Evolutionary conservation across 2,113 vertebrate genomes (phyloP).

Genomic region (Halcyon malimbica): DNA sequence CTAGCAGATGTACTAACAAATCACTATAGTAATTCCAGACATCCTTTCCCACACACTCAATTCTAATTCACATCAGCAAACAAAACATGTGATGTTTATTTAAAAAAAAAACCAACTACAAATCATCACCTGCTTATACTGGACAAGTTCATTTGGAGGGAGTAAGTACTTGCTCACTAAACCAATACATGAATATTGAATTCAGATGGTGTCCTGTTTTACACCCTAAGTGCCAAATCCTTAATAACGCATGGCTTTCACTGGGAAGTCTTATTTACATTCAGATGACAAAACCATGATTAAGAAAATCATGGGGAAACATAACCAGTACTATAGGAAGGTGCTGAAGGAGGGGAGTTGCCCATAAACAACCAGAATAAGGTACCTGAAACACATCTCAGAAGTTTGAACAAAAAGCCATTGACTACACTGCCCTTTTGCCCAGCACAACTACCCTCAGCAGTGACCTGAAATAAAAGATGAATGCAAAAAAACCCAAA

Average conservation of each 20-base stretch:
- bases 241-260: not conserved
- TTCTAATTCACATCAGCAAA: not conserved
- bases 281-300: not conserved
- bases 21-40: not conserved
- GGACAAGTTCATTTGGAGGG: not conserved
- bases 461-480: not conserved
- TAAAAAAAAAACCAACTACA: not conserved
- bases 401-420: not conserved
- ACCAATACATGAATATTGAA: not conserved
- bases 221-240: not conserved
- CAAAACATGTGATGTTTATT: not conserved
- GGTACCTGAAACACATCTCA: not conserved
- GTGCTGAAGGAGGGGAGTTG: not conserved
- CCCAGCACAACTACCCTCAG: not conserved
- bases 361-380: not conserved
- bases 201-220: not conserved
- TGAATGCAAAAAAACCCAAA: not conserved
- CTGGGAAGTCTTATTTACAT: not conserved
- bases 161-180: not conserved
- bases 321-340: not conserved
- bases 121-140: conserved; percentile 12
- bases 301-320: not conserved
- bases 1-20: not conserved
- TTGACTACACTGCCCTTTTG: not conserved
- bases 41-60: not conserved